Percentiles rank a stretch among this genome's conserved stretches.
Conservation (phyloP, 2,888 invertebrate species). For the Cordilura impudica region DNA sequence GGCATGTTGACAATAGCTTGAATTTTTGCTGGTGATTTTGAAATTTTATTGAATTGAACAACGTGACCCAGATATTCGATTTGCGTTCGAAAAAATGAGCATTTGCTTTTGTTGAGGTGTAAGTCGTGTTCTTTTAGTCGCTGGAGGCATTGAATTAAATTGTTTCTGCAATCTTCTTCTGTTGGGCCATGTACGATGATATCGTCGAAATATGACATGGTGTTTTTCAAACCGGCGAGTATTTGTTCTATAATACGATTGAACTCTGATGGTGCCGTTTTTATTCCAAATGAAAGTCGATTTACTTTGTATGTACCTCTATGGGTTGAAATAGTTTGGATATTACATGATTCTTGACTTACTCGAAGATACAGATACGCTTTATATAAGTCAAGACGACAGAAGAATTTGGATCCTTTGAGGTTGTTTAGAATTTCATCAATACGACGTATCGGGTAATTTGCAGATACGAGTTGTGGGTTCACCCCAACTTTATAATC, state of each 20-base stretch:
- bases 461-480: constrained; percentile 11
- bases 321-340: too few species aligned
- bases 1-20: too few species aligned
- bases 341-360: too few species aligned
- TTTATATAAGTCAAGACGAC: too few species aligned
- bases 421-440: too few species aligned
- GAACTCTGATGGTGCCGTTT: constrained; percentile 23
- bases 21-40: constrained; percentile 44
- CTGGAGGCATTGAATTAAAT: constrained; percentile 31
- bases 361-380: too few species aligned
- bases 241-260: constrained; percentile 33
- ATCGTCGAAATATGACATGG: constrained; percentile 44
- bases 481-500: constrained; percentile 39
- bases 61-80: constrained; percentile 49
- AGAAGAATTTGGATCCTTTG: too few species aligned
- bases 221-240: not conserved
- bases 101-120: constrained; percentile 45
- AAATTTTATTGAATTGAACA: constrained; percentile 40
- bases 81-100: too few species aligned
- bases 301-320: too few species aligned
- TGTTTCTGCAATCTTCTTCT: constrained; percentile 35
- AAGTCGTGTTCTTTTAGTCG: constrained; percentile 49
- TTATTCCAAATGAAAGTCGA: too few species aligned
- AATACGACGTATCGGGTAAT: too few species aligned
- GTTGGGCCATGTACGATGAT: constrained; percentile 38